Evolutionary conservation across 2,797 vertebrate species (phyloP).

Genomic region (Spondyliosoma cantharus): DNA sequence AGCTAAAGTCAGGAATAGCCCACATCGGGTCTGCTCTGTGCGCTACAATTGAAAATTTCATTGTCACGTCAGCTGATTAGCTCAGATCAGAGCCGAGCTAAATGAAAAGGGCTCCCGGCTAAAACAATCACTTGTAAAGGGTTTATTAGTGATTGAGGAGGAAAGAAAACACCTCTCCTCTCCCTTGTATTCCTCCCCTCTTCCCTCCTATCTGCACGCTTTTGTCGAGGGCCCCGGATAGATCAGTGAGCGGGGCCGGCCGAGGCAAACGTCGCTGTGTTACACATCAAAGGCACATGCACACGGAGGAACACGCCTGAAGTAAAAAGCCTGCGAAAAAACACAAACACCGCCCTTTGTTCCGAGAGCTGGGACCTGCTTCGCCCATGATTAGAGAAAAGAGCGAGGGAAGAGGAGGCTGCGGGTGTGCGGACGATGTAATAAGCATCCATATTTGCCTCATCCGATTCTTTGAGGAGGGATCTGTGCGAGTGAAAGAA

Average conservation of each 20-base stretch:
- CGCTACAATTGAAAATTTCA: slow-evolving; percentile 45
- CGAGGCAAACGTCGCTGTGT: slow-evolving; percentile 51
- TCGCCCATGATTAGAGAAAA: slow-evolving; percentile 77
- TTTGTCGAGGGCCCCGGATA: slow-evolving; percentile 38
- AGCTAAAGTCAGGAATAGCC: slow-evolving; percentile 59
- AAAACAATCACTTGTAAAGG: slow-evolving; percentile 28
- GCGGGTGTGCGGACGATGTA: slow-evolving; percentile 15
- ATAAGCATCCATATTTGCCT: slow-evolving; percentile 41
- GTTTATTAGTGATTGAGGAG: slow-evolving; percentile 62
- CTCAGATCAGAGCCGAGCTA: slow-evolving; percentile 25
- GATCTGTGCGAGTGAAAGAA: slow-evolving; percentile 46
- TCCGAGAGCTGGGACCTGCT: slow-evolving; percentile 57
- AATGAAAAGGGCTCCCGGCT: slow-evolving; percentile 37
- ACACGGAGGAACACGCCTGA: slow-evolving; percentile 73
- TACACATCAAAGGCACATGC: slow-evolving; percentile 80
- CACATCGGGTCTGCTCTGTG: neutral
- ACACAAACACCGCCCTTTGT: slow-evolving; percentile 84
- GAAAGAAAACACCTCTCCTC: slow-evolving; percentile 61
- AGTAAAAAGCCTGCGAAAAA: slow-evolving; percentile 73
- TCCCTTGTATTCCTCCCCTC: slow-evolving; percentile 52
- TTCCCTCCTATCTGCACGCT: slow-evolving; percentile 45
- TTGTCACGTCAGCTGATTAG: slow-evolving; percentile 38
- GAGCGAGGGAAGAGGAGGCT: slow-evolving; percentile 58
- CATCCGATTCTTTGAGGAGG: slow-evolving; percentile 60
- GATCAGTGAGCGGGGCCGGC: slow-evolving; percentile 18